Conservation (phyloP, 2,888 invertebrate species). For the Acrobasis suavella region DNA sequence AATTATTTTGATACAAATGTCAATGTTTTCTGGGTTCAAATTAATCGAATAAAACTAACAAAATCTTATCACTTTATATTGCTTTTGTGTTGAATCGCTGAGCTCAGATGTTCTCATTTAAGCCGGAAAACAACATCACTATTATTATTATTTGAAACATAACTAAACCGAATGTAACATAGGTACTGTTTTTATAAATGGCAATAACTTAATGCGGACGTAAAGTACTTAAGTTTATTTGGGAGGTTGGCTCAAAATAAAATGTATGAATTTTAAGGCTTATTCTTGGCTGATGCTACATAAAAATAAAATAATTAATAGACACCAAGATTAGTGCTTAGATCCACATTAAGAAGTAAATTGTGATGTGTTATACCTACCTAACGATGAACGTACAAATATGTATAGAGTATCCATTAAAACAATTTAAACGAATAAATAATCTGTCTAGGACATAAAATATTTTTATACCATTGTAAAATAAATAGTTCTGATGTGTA, state of each 20-base stretch:
- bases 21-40: neutral
- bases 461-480: slow-evolving; percentile 76
- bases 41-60: neutral
- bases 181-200: slow-evolving; percentile 27
- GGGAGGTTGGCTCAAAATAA: slow-evolving; percentile 53
- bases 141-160: neutral
- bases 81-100: neutral
- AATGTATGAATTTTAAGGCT: slow-evolving; percentile 27
- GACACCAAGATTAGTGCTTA: slow-evolving; percentile 55
- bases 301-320: slow-evolving; percentile 31
- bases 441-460: slow-evolving; percentile 56
- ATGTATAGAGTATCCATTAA: slow-evolving; percentile 66
- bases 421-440: slow-evolving; percentile 56
- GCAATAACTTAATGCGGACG: slow-evolving; percentile 44
- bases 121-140: neutral
- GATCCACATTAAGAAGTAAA: slow-evolving; percentile 56
- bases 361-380: slow-evolving; percentile 68
- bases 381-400: slow-evolving; percentile 77
- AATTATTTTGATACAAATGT: neutral
- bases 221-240: slow-evolving; percentile 54
- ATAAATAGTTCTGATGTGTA: slow-evolving; percentile 62
- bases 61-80: no score
- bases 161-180: slow-evolving; percentile 12
- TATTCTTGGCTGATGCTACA: slow-evolving; percentile 27
- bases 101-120: neutral